Conservation (phyloP, 2,113 vertebrate genomes). For the Brevimyrus niger region DNA sequence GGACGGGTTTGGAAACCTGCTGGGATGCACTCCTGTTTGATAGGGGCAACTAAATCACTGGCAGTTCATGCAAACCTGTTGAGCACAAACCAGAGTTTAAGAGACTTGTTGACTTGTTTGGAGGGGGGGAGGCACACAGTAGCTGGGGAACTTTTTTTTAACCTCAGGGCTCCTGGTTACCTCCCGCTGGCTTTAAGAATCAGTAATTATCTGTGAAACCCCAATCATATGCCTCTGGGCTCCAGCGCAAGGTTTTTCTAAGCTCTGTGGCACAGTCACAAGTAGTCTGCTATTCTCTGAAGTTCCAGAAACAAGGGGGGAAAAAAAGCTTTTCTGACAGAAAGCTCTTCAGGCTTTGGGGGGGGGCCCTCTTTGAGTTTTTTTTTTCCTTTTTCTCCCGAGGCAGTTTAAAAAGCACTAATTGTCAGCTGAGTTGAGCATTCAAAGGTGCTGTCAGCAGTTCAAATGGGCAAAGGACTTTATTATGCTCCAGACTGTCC, state of each 20-base stretch:
- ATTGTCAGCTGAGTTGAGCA: conserved; percentile 16
- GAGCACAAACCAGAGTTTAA: neutral
- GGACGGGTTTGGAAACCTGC: neutral
- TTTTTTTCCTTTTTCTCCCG: conserved; percentile 17
- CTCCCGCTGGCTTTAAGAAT: conserved; percentile 50
- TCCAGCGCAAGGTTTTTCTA: conserved; percentile 15
- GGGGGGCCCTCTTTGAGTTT: conserved; percentile 16
- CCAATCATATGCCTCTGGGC: conserved; percentile 25
- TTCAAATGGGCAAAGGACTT: conserved; percentile 9
- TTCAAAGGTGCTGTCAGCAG: conserved; percentile 31
- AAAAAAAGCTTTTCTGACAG: conserved; percentile 19
- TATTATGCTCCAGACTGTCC: neutral
- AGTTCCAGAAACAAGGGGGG: conserved; percentile 4
- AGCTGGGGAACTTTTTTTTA: neutral
- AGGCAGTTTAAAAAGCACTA: conserved; percentile 26
- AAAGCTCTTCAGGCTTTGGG: conserved; percentile 15
- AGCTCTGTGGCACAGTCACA: neutral
- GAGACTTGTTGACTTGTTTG: neutral
- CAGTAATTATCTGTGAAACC: conserved; percentile 47
- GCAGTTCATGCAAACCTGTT: conserved; percentile 9
- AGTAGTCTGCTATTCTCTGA: conserved; percentile 22
- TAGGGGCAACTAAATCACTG: neutral
- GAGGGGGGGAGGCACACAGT: neutral
- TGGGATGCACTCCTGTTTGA: neutral
- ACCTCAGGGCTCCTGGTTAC: conserved; percentile 32